phyloP scores from a whole-genome alignment of 2,888 invertebrate genomes.

The Cryptocephalus primarius region DNA sequence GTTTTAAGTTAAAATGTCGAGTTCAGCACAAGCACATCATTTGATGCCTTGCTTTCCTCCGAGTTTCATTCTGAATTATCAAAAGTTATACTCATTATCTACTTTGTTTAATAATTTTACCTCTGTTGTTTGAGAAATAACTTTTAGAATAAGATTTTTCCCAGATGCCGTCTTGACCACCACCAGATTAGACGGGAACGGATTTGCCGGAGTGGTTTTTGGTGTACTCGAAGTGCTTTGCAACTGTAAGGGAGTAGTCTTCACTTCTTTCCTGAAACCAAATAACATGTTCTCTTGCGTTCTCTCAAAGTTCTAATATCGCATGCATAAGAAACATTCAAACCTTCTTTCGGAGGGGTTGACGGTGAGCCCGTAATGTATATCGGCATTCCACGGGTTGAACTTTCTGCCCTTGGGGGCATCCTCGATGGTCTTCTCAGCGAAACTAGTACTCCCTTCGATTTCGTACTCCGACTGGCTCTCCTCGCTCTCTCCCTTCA shows the following conservation, averaged over 20 bases:
- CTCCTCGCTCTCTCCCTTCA: conserved; percentile 25
- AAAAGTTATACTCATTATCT: too few relatives aligned
- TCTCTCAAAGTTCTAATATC: neutral
- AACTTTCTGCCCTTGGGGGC: conserved; percentile 20
- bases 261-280: neutral
- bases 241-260: neutral
- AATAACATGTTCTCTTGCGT: neutral
- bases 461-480: conserved; percentile 28
- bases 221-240: conserved; percentile 4
- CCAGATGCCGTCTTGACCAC: conserved; percentile 36
- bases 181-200: conserved; percentile 32
- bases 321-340: too few relatives aligned
- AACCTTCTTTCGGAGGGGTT: conserved; percentile 31
- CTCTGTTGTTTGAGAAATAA: conserved; percentile 28
- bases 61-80: too few relatives aligned
- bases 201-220: conserved; percentile 8
- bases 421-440: neutral
- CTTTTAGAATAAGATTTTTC: conserved; percentile 35
- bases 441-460: conserved; percentile 10
- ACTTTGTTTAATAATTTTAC: conserved; percentile 10
- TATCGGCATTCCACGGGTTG: conserved; percentile 37
- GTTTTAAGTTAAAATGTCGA: too few relatives aligned
- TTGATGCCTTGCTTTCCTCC: conserved; percentile 3
- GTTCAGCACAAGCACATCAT: too few relatives aligned
- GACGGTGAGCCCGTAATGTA: conserved; percentile 35